Base-by-base conservation (phyloP, 1,140 invertebrate genomes). In the Macrocentrus cingulum region DNA sequence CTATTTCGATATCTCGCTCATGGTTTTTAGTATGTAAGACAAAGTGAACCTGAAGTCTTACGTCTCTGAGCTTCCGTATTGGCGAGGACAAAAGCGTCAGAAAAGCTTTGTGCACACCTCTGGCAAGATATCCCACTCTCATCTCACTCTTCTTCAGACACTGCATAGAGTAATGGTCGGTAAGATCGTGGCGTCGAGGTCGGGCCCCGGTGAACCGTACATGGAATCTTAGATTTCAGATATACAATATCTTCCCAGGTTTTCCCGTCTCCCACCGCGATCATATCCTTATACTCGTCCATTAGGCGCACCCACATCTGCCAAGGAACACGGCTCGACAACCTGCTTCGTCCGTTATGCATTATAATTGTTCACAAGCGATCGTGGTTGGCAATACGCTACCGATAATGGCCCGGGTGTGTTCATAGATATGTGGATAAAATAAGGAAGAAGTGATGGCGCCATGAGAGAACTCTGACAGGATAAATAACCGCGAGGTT, bases 191-290 rank as follows among this genome's bases (percentile, higher is more conserved):
- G 65, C 62, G 54, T 19, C 55, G 37, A 39, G 51, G 68, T 65
- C 65, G 61, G 60, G 44, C 54, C 54, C 60, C 48, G 59, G 41
- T 70, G 60, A 70, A 70, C 68, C 67, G 59, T 68, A 60, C 59
- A 60, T 56, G 61, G 65, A 65, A 71, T 70, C 66, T 64, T 49
- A 70, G 68, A 70, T 70, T 68, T 61, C 29, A 52, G 59, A 61
- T 61, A 60, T 39, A 51, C 22, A 22, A 22, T 34, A n/a, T 22
- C 58, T 46, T 23, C 9, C 13, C 9, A 16, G 22, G n/a, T 49
- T 29, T 41, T 51, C 41, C 16, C 49, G 9, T 11, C 32, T 16
- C n/a, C 5, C 16, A 36, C 25, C 9, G 4, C 5, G 5, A 15
- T 16, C 25, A 16, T 25, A 37, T 37, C n/a, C 32, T 11, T 23